Conservation (phyloP, 1,140 invertebrate species). For the Heliconius melpomene region DNA sequence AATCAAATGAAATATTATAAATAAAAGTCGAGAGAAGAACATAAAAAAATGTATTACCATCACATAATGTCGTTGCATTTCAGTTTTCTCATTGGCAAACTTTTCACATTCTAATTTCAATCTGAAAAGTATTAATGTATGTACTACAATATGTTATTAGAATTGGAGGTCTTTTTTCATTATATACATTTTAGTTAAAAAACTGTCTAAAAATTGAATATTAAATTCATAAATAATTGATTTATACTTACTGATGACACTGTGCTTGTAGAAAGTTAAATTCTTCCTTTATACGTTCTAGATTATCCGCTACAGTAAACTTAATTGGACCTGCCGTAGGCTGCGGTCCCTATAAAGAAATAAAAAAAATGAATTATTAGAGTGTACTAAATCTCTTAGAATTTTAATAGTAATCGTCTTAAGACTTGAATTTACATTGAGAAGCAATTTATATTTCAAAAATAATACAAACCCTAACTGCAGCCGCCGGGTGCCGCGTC, state of each 20-base stretch:
- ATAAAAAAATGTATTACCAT: constrained; percentile 88
- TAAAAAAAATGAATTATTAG: constrained; percentile 61
- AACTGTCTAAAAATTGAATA: neutral
- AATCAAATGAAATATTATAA: neutral
- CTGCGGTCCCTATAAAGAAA: constrained; percentile 89
- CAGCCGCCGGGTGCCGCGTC: constrained; percentile 72
- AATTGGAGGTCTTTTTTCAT: too few relatives aligned
- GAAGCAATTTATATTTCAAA: constrained; percentile 17
- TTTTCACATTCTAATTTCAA: constrained; percentile 97
- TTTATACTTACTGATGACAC: constrained; percentile 95
- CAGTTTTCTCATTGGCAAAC: constrained; percentile 97
- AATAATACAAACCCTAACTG: constrained; percentile 75
- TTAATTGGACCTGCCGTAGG: constrained; percentile 94
- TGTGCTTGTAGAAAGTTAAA: constrained; percentile 99
- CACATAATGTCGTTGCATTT: constrained; percentile 99
- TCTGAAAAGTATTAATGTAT: constrained; percentile 78
- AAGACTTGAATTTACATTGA: neutral
- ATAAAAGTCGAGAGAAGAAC: neutral
- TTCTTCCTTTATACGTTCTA: constrained; percentile 99
- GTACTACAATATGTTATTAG: neutral
- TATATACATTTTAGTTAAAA: too few relatives aligned
- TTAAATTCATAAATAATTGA: neutral
- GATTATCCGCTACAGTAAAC: constrained; percentile 97
- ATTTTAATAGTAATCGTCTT: neutral
- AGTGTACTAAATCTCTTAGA: constrained; percentile 14